Percentiles rank a stretch among this genome's conserved stretches.
These are phyloP conservation scores for Caenorhabditis brenneri DNA, from an alignment of 1,140 invertebrate genomes.

Conservation along the genomic window DNA sequence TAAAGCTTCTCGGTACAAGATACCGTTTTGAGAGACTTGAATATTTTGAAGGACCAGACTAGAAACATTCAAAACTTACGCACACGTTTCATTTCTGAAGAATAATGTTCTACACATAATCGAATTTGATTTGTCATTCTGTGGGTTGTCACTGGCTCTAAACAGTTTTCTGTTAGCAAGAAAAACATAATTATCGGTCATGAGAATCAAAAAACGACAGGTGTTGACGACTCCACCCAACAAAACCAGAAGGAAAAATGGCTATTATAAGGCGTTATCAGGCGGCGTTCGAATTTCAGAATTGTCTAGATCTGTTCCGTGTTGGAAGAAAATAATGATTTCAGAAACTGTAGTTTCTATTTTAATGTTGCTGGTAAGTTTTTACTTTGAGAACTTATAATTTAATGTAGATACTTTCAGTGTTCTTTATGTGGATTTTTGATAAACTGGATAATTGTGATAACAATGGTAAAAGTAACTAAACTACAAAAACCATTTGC, in stretches of 20 bases:
- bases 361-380: not conserved
- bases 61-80: not conserved
- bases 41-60: no score
- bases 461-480: not conserved
- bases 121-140: not conserved
- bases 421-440: not conserved
- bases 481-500: constrained; percentile 23
- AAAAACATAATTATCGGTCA: not conserved
- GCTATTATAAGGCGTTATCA: not conserved
- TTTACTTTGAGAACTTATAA: not conserved
- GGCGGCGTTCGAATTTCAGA: not conserved
- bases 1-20: no score
- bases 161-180: no score
- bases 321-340: not conserved
- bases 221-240: not conserved
- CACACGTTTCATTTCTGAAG: no score
- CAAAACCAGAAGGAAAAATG: not conserved
- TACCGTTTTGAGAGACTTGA: no score
- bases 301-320: not conserved
- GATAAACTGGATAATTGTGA: not conserved
- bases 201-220: not conserved
- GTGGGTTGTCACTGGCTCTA: not conserved
- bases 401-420: not conserved
- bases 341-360: not conserved
- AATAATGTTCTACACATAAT: not conserved